A percentile compares a stretch with the other conserved stretches of the same genome.
phyloP scores from a whole-genome alignment of 2,797 vertebrate species.

The Amniataba percoides region DNA sequence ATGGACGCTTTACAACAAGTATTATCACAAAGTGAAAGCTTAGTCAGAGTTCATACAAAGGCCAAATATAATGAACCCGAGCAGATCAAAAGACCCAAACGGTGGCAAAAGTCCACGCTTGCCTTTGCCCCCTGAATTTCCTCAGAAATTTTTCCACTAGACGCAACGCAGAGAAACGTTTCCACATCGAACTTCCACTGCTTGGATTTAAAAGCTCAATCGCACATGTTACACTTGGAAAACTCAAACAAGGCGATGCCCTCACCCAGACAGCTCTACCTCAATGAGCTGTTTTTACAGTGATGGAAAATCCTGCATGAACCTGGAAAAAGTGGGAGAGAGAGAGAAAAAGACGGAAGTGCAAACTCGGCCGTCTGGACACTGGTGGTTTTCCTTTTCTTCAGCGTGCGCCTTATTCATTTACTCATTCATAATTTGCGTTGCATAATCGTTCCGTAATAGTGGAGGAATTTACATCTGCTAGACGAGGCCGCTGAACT shows the following conservation, averaged over 20 bases:
- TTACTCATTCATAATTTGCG: conserved; percentile 82
- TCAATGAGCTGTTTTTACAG: conserved; percentile 77
- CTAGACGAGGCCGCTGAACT: conserved; percentile 60
- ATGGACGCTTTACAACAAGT: background rate
- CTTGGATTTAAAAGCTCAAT: conserved; percentile 67
- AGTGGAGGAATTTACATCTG: conserved; percentile 83
- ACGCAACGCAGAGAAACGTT: conserved; percentile 59
- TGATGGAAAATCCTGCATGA: conserved; percentile 81
- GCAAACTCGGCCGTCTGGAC: conserved; percentile 80
- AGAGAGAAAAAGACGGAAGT: conserved; percentile 66
- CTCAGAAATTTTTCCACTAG: conserved; percentile 68
- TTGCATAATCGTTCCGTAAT: conserved; percentile 80
- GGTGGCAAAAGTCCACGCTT: conserved; percentile 38
- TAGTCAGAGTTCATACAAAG: conserved; percentile 3
- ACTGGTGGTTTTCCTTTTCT: conserved; percentile 73
- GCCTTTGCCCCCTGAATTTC: conserved; percentile 53
- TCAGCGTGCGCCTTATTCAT: conserved; percentile 61
- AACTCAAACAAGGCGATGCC: conserved; percentile 68
- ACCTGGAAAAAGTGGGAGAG: conserved; percentile 75
- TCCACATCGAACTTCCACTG: conserved; percentile 75
- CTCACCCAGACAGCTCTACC: conserved; percentile 77
- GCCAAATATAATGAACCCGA: background rate
- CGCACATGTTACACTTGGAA: conserved; percentile 78
- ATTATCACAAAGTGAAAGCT: background rate
- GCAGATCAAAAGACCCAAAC: conserved; percentile 22